phyloP scores from a whole-genome alignment of 2,888 invertebrate species.

The Pollenia labialis region DNA sequence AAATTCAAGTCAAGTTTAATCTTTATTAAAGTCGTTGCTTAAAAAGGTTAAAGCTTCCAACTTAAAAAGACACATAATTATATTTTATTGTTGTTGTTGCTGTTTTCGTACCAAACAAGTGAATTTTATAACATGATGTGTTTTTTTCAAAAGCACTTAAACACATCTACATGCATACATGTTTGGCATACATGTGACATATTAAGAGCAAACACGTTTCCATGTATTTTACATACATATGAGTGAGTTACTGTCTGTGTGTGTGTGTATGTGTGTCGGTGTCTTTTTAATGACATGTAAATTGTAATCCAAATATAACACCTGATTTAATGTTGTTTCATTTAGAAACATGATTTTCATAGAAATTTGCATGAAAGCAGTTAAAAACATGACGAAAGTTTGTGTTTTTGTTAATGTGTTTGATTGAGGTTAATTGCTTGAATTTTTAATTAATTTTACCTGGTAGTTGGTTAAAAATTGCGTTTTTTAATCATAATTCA shows the following conservation, averaged over 20 bases:
- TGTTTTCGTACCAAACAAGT: background rate
- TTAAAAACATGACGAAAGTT: background rate
- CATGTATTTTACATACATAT: background rate
- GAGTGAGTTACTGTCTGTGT: background rate
- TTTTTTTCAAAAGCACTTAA: background rate
- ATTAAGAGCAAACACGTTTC: background rate
- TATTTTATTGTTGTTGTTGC: constrained; percentile 26
- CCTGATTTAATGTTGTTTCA: constrained; percentile 44
- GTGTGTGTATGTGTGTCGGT: background rate
- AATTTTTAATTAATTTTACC: constrained; percentile 53
- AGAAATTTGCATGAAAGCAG: background rate
- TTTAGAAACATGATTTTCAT: constrained; percentile 30
- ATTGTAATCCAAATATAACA: constrained; percentile 50
- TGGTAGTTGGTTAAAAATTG: constrained; percentile 18
- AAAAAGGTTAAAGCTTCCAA: constrained; percentile 2
- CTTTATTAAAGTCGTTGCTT: constrained; percentile 10
- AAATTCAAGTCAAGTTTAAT: constrained; percentile 10
- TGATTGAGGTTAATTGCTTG: constrained; percentile 58
- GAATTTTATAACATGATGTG: constrained; percentile 6
- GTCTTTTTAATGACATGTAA: constrained; percentile 49
- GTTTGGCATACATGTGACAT: background rate
- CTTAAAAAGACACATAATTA: constrained; percentile 5
- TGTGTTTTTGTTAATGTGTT: constrained; percentile 25
- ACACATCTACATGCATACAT: background rate
- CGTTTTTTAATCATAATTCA: constrained; percentile 19